A percentile compares a stretch with the other conserved stretches of the same genome.
These are phyloP conservation scores for Sebastes iracundus DNA, from an alignment of 2,797 vertebrate species.

Conservation along the genomic window DNA sequence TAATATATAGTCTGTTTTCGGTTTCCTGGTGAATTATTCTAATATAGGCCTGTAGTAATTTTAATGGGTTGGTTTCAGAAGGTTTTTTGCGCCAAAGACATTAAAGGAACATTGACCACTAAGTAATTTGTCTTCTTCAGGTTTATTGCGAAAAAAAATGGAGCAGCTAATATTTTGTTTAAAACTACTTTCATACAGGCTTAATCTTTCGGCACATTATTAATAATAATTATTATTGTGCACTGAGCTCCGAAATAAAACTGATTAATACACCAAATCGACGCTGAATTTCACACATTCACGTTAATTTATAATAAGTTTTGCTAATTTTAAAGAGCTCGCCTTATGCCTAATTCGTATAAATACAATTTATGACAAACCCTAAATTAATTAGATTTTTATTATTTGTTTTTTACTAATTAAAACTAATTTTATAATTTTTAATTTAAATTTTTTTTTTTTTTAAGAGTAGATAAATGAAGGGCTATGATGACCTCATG, in stretches of 20 bases:
- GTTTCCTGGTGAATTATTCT: slow-evolving; percentile 4
- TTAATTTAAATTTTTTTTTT: background rate
- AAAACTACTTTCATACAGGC: background rate
- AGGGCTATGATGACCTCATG: too few relatives aligned
- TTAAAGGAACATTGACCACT: background rate
- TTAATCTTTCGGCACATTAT: background rate
- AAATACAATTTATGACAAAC: background rate
- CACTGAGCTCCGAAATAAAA: background rate
- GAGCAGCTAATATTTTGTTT: background rate
- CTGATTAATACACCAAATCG: background rate
- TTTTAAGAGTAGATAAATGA: background rate
- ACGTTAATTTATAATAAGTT: background rate
- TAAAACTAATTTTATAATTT: background rate
- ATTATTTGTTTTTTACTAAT: background rate
- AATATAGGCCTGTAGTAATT: background rate
- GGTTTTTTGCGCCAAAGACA: background rate
- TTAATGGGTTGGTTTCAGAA: slow-evolving; percentile 8
- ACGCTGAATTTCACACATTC: background rate
- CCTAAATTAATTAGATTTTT: background rate
- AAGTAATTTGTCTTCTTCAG: background rate
- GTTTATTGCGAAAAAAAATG: background rate
- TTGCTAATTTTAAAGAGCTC: background rate
- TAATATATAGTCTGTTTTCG: background rate
- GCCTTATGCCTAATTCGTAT: background rate
- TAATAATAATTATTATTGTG: background rate